Evolutionary conservation across 2,113 vertebrate genomes (phyloP).

Genomic region (Archocentrus centrarchus): DNA sequence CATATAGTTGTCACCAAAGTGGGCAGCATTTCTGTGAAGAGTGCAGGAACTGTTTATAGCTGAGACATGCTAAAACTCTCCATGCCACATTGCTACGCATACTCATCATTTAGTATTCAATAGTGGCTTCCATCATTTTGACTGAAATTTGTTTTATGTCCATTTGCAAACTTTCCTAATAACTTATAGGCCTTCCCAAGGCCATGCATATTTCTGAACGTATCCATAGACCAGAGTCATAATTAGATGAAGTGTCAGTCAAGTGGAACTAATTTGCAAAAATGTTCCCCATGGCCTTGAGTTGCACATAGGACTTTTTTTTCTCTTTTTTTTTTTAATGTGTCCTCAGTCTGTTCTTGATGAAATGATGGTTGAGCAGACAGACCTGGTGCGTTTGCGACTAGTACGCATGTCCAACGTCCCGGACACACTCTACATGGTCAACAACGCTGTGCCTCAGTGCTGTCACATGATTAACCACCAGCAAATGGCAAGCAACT

Average conservation of each 20-base stretch:
- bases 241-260: conserved; percentile 67
- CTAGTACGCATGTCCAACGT: conserved; percentile 99
- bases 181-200: conserved; percentile 31
- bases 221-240: conserved; percentile 43
- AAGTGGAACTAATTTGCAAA: conserved; percentile 61
- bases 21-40: background rate
- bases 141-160: conserved; percentile 52
- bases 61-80: conserved; percentile 9
- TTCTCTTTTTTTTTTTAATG: background rate
- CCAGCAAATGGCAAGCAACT: conserved; percentile 90
- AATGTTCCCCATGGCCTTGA: conserved; percentile 51
- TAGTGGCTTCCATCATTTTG: conserved; percentile 31
- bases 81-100: conserved; percentile 15
- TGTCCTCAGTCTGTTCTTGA: conserved; percentile 89
- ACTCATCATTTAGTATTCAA: conserved; percentile 26
- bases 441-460: conserved; percentile 93
- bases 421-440: conserved; percentile 98
- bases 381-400: conserved; percentile 92
- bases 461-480: conserved; percentile 97
- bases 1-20: background rate
- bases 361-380: conserved; percentile 99
- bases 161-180: conserved; percentile 48
- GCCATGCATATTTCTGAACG: conserved; percentile 65
- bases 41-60: conserved; percentile 19
- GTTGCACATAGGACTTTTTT: conserved; percentile 9